Evolutionary conservation across 1,140 invertebrate species (phyloP), one percentile per base, ranked within the genome.

Genomic region (Drosophila guanche): DNA sequence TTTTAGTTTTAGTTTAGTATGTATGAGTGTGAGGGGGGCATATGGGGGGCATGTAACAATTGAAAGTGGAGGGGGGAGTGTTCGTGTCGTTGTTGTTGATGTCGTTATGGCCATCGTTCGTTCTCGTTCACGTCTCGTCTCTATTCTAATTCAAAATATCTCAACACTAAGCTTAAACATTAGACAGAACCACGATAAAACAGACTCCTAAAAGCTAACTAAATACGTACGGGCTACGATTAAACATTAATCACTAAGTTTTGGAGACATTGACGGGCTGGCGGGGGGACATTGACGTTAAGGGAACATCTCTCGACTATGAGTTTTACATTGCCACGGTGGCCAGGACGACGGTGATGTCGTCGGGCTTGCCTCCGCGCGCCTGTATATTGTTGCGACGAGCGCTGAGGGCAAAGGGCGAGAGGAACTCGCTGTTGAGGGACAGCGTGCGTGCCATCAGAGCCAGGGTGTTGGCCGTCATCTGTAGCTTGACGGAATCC

Each of bases 271-370:
- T 23, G 27, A 12, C 23, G 40, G 45, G 16, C 16, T 20, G 41
- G 37, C 43, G 40, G 43, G 33, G 50, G 27, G 48, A 43, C 63
- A 23, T 33, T 37, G 33, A 37, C 33, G 48, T 42, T 23, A 47
- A 37, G 25, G 43, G 27, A 37, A 37, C 33, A 37, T 37, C 33
- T 12, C 33, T 37, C 33, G 40, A 53, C 41, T 53, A 23, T 23
- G 58, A 59, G 27, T 58, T 94, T 94, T 94, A 95, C 92, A 96
- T 93, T 76, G 95, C 95, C 91, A 98, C 96, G 67, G 96, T 97
- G 77, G 97, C 97, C 79, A 99, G 94, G 78, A 99, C 94, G 84
- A 99, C 97, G 89, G 98, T 99, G 91, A 99, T 98, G 93, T 99
- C 98, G 92, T 99, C 98, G 50, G 97, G 97, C 93, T 99, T 99